Evolutionary conservation across 2,888 invertebrate genomes (phyloP).

Genomic region (Dioctria linearis): DNA sequence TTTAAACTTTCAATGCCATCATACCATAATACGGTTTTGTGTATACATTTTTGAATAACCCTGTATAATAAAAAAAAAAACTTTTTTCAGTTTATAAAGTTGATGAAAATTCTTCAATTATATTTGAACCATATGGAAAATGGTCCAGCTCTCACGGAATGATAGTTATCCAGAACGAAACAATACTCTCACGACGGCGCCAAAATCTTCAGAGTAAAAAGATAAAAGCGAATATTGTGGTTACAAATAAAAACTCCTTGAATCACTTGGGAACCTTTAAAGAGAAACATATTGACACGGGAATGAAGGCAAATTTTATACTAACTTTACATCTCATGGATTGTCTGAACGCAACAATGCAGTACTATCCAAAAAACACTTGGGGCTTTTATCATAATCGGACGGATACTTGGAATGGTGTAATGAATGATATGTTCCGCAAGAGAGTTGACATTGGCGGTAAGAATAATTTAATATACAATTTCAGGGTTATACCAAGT

Average conservation of each 20-base stretch:
- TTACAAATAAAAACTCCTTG: slow-evolving; percentile 68
- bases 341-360: slow-evolving; percentile 74
- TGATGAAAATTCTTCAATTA: not conserved
- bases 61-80: too few species aligned
- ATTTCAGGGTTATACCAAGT: too few species aligned
- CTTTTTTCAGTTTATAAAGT: slow-evolving; percentile 51
- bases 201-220: slow-evolving; percentile 63
- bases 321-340: slow-evolving; percentile 74
- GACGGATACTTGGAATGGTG: slow-evolving; percentile 77
- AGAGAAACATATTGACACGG: slow-evolving; percentile 73
- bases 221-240: slow-evolving; percentile 64
- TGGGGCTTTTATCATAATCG: slow-evolving; percentile 76
- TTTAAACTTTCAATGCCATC: too few species aligned
- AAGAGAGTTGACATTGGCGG: slow-evolving; percentile 14
- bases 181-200: slow-evolving; percentile 60
- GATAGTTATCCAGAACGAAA: slow-evolving; percentile 1
- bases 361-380: slow-evolving; percentile 72
- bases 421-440: slow-evolving; percentile 2
- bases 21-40: not conserved
- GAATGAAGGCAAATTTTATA: slow-evolving; percentile 76
- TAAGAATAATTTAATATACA: not conserved
- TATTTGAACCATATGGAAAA: slow-evolving; percentile 19
- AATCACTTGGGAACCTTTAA: slow-evolving; percentile 71
- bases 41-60: too few species aligned
- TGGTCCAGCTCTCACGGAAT: slow-evolving; percentile 41